Conservation (phyloP, 2,888 invertebrate species). For the Trachelus iudaicus region DNA sequence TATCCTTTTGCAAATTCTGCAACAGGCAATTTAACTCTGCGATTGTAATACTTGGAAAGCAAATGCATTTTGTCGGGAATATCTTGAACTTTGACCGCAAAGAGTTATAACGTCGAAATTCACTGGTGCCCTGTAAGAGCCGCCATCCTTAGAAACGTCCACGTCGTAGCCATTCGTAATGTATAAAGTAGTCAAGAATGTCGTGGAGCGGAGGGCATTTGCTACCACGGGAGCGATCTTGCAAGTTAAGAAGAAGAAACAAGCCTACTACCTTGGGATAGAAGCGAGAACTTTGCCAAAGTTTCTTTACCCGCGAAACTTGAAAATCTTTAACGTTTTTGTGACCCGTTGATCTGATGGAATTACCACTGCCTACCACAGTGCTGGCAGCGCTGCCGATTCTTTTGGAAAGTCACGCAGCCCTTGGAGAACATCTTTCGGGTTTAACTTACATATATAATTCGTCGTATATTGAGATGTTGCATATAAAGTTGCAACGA, state of each 20-base stretch:
- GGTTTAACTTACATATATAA: neutral
- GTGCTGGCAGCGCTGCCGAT: neutral
- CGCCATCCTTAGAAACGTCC: neutral
- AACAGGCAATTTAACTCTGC: neutral
- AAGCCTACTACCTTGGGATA: neutral
- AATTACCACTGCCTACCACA: neutral
- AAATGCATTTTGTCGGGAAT: too few species aligned
- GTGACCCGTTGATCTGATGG: constrained; percentile 1
- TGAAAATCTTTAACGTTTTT: neutral
- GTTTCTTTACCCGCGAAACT: neutral
- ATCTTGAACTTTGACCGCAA: too few species aligned
- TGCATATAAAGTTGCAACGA: neutral
- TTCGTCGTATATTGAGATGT: neutral
- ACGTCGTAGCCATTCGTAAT: neutral
- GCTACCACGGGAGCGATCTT: neutral
- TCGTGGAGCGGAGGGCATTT: neutral
- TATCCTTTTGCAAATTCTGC: neutral
- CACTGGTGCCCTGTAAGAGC: neutral
- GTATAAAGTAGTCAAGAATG: neutral
- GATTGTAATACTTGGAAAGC: too few species aligned
- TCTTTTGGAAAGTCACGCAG: neutral
- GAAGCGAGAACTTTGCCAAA: neutral
- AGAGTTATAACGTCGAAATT: neutral
- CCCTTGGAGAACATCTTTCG: neutral
- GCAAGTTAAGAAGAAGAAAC: neutral